Conservation (phyloP, 2,797 vertebrate genomes). For the Schizopygopsis pylzovi region DNA sequence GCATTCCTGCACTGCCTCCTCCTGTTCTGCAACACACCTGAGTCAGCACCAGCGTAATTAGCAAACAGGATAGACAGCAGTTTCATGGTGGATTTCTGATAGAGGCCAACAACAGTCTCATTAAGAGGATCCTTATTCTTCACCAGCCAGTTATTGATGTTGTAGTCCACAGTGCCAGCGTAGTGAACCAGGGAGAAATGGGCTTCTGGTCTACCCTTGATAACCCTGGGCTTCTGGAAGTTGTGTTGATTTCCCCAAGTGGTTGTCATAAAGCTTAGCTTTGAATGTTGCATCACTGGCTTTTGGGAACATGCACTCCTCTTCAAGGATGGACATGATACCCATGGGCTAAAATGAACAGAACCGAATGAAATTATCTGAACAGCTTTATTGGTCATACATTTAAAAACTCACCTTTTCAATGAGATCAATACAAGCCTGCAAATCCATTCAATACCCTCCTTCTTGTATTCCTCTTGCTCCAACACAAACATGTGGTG, state of each 20-base stretch:
- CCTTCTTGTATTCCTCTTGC: slow-evolving; percentile 81
- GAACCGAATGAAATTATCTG: background rate
- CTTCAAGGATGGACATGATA: slow-evolving; percentile 87
- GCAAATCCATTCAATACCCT: slow-evolving; percentile 77
- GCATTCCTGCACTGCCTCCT: slow-evolving; percentile 87
- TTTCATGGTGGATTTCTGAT: slow-evolving; percentile 80
- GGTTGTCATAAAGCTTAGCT: slow-evolving; percentile 81
- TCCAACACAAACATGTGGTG: slow-evolving; percentile 84
- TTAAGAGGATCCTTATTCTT: slow-evolving; percentile 84
- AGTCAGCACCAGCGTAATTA: slow-evolving; percentile 74
- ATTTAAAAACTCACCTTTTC: slow-evolving; percentile 71
- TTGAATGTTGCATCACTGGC: slow-evolving; percentile 73
- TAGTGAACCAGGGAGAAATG: slow-evolving; percentile 81
- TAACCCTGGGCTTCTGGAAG: slow-evolving; percentile 80
- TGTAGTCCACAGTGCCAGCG: slow-evolving; percentile 81
- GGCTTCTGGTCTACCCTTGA: slow-evolving; percentile 80
- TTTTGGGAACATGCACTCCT: slow-evolving; percentile 93
- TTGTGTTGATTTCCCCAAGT: slow-evolving; percentile 82
- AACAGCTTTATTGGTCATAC: background rate
- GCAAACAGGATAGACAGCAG: slow-evolving; percentile 76
- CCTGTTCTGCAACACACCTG: slow-evolving; percentile 67
- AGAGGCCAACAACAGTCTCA: slow-evolving; percentile 80
- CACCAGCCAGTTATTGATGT: slow-evolving; percentile 78
- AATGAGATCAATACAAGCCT: slow-evolving; percentile 71
- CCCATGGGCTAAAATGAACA: slow-evolving; percentile 77